phyloP scores from a whole-genome alignment of 2,113 vertebrate species.

The Ornithorhynchus anatinus region DNA sequence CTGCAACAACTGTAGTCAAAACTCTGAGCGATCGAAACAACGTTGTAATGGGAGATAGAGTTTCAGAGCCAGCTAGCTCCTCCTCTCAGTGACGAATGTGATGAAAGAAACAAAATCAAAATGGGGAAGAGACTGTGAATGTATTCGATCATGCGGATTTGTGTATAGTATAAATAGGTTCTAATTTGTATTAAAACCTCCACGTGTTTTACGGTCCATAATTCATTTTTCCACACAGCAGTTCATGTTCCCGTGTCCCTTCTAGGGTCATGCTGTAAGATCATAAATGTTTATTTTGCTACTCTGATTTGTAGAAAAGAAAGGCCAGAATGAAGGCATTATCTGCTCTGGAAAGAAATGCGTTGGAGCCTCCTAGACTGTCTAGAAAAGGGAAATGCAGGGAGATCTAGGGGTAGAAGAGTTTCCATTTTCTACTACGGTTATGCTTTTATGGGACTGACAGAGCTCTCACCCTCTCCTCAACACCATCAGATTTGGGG shows the following conservation, averaged over 20 bases:
- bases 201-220: not conserved
- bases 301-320: too few species aligned
- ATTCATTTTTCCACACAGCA: not conserved
- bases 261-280: not conserved
- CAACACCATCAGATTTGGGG: too few species aligned
- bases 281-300: conserved; percentile 27
- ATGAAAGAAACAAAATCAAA: not conserved
- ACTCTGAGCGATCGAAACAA: conserved; percentile 86
- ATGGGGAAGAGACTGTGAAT: not conserved
- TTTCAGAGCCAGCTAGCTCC: conserved; percentile 62
- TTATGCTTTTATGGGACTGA: too few species aligned
- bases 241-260: too few species aligned
- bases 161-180: conserved; percentile 14
- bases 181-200: conserved; percentile 32
- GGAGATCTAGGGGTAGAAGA: too few species aligned
- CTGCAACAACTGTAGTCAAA: conserved; percentile 76
- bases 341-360: too few species aligned
- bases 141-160: not conserved
- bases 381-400: too few species aligned
- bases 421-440: too few species aligned
- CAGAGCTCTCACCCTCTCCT: too few species aligned
- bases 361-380: too few species aligned
- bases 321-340: too few species aligned
- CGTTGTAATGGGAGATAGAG: conserved; percentile 77
- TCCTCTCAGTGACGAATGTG: conserved; percentile 51